A percentile compares a stretch with the other conserved stretches of the same genome.
These are phyloP conservation scores for Philereme vetulata DNA, from an alignment of 2,888 invertebrate genomes.

Conservation along the genomic window DNA sequence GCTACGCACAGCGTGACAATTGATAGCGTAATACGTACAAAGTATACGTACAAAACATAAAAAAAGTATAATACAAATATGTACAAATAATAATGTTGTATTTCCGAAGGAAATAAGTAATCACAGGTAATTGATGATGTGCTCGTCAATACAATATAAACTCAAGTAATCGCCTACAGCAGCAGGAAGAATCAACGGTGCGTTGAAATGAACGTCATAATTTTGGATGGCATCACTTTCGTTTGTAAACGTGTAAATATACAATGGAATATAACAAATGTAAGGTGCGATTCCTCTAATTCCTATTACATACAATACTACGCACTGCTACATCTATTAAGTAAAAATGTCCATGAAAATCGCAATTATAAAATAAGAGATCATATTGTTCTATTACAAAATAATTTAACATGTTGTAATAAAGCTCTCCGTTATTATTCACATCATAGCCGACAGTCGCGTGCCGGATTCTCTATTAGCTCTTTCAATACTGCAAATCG, in stretches of 20 bases:
- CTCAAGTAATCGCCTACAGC: conserved; percentile 20
- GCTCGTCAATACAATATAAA: conserved; percentile 25
- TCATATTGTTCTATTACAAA: conserved; percentile 75
- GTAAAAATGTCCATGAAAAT: conserved; percentile 83
- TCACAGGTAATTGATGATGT: conserved; percentile 39
- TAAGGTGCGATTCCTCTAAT: conserved; percentile 63
- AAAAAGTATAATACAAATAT: conserved; percentile 65
- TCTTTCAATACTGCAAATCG: conserved; percentile 56
- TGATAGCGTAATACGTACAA: conserved; percentile 36
- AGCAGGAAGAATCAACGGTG: conserved; percentile 56
- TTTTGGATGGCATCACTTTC: conserved; percentile 66
- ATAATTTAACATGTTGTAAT: conserved; percentile 76
- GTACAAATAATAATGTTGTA: conserved; percentile 60
- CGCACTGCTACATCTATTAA: conserved; percentile 77
- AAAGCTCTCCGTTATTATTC: conserved; percentile 69
- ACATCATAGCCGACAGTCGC: conserved; percentile 58
- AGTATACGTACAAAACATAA: conserved; percentile 48
- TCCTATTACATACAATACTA: conserved; percentile 66
- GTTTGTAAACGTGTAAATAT: conserved; percentile 50
- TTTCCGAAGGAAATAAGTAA: conserved; percentile 47
- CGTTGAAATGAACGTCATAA: conserved; percentile 47
- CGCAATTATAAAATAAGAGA: conserved; percentile 81
- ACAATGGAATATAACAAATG: conserved; percentile 55
- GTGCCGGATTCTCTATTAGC: conserved; percentile 56
- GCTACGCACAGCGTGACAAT: conserved; percentile 12